Conservation (phyloP, 2,888 invertebrate species). For the Drosophila tripunctata region DNA sequence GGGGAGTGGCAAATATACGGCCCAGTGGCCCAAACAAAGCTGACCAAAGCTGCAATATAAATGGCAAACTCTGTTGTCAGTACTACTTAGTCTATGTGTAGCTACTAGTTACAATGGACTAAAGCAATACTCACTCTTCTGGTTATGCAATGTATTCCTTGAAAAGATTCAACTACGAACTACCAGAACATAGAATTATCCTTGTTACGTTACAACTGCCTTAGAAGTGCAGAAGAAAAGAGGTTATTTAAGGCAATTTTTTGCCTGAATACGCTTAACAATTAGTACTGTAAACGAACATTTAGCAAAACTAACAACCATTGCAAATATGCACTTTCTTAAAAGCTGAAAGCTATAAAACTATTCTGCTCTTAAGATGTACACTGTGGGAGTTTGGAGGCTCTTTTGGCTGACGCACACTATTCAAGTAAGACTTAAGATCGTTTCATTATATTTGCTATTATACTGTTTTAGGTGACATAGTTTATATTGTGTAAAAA, state of each 20-base stretch:
- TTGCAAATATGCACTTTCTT: not conserved
- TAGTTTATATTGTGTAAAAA: no score
- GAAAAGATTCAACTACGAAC: not conserved
- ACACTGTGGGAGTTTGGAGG: no score
- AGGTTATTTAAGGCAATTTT: not conserved
- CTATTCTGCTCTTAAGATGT: conserved; percentile 5
- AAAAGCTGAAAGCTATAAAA: not conserved
- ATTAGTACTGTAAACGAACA: not conserved
- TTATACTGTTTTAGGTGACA: no score
- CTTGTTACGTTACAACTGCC: not conserved
- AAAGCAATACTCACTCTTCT: not conserved
- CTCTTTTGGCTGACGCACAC: no score
- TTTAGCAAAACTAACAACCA: conserved; percentile 15
- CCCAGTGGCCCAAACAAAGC: conserved; percentile 37
- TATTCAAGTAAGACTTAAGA: no score
- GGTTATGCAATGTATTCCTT: not conserved
- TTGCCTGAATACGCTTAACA: not conserved
- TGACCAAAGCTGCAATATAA: conserved; percentile 56
- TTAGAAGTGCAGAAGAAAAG: not conserved
- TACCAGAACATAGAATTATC: not conserved
- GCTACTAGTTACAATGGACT: not conserved
- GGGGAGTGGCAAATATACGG: not conserved
- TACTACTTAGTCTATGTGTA: conserved; percentile 23
- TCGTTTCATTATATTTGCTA: no score
- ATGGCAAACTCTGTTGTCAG: conserved; percentile 39